Evolutionary conservation across 2,888 invertebrate genomes (phyloP), one percentile per base, ranked within the genome.

Genomic region (Cantharis rustica): DNA sequence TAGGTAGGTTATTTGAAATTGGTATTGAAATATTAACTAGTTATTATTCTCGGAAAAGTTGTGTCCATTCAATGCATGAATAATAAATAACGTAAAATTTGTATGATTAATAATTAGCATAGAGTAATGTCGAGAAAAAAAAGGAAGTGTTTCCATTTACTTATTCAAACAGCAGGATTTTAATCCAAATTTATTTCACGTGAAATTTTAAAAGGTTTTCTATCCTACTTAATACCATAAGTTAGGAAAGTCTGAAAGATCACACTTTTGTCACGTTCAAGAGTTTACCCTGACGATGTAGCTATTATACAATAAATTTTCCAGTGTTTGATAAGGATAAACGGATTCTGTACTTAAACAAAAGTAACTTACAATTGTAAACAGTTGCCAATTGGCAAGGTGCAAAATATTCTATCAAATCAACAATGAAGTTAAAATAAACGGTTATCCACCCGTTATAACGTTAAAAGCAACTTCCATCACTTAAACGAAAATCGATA

Each of bases 131-230:
- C 13, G 47, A 47, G n/a, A n/a, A 47, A 47, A 47, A 47, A 47
- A 47, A n/a, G 23, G 64, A 66, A 66, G 64, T 66, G 64, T 20
- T 66, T 66, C 20, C 64, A 66, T 66, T 66, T 66, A 66, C 20
- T 66, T 66, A 66, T 72, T 68, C 72, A 77, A 77, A 77, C 75
- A 77, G 72, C 61, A 72, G 66, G 81, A 82, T 83, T 82, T 82
- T 84, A 84, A 84, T 83, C 84, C 81, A 75, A 83, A 84, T 83
- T 83, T 84, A 84, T 83, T 82, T 82, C 83, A 82, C 82, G 83
- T 73, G 78, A 78, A 85, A 85, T 85, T 86, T 85, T 85, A 84
- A 85, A 85, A 85, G 84, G 85, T 83, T 84, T 82, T 69, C 82
- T 78, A 84, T 84, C 85, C 85, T 78, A 84, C 83, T 84, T 85